Conservation (phyloP, 2,113 vertebrate species). For the Chaetodon trifascialis region DNA sequence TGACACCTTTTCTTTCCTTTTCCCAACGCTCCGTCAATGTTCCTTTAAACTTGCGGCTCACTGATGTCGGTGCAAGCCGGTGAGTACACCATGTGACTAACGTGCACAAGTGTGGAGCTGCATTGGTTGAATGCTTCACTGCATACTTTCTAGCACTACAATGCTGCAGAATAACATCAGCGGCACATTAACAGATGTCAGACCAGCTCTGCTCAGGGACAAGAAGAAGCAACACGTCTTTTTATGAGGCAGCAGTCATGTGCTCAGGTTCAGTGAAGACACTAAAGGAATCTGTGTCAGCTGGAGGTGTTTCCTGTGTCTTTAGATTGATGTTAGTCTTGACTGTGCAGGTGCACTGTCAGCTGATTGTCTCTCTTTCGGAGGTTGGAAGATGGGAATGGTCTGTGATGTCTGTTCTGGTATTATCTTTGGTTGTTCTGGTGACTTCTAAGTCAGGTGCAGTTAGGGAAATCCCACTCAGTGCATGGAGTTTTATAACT, state of each 20-base stretch:
- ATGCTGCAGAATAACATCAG: not conserved
- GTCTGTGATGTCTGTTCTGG: not conserved
- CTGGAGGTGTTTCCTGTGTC: not conserved
- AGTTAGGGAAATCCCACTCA: not conserved
- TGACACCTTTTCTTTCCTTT: slow-evolving; percentile 26
- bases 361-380: not conserved
- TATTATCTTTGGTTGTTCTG: not conserved
- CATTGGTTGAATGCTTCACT: slow-evolving; percentile 26
- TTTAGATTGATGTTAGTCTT: not conserved
- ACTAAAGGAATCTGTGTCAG: not conserved
- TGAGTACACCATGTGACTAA: slow-evolving; percentile 76
- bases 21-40: slow-evolving; percentile 18
- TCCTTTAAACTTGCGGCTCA: slow-evolving; percentile 52
- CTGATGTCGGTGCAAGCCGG: slow-evolving; percentile 79
- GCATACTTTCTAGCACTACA: no score
- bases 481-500: not conserved
- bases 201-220: not conserved
- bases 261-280: not conserved
- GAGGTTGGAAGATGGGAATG: not conserved
- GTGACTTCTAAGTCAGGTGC: not conserved
- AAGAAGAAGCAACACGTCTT: not conserved
- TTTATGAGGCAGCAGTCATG: no score
- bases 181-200: not conserved
- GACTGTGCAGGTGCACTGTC: not conserved
- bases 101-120: slow-evolving; percentile 68